phyloP scores from a whole-genome alignment of 2,888 invertebrate genomes.

The Carabus problematicus region DNA sequence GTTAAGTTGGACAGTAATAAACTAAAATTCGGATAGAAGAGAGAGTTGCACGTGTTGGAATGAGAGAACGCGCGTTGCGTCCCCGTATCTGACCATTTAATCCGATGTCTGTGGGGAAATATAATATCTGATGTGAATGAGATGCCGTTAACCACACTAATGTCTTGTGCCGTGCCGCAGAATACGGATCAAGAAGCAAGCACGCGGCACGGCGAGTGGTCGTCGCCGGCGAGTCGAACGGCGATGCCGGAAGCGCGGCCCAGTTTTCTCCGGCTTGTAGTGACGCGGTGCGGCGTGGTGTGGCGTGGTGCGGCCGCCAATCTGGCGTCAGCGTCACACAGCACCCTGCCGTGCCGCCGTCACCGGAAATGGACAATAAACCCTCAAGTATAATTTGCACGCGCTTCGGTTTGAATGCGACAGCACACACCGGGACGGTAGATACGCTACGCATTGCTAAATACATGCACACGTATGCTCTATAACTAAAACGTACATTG shows the following conservation, averaged over 20 bases:
- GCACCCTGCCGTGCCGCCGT: constrained; percentile 21
- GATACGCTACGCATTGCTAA: not conserved
- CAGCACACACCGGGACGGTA: not conserved
- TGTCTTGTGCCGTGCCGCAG: constrained; percentile 28
- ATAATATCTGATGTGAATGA: constrained; percentile 6
- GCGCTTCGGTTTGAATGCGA: constrained; percentile 15
- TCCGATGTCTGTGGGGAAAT: constrained; percentile 5
- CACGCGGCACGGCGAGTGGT: not conserved
- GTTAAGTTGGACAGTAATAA: no score
- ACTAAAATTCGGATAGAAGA: no score
- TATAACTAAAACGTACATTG: not conserved
- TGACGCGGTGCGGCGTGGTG: not conserved
- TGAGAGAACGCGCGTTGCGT: not conserved
- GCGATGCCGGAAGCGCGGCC: constrained; percentile 30
- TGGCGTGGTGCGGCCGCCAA: constrained; percentile 15
- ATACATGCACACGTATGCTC: not conserved
- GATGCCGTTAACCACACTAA: constrained; percentile 4
- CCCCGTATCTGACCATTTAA: constrained; percentile 3
- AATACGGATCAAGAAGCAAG: constrained; percentile 18
- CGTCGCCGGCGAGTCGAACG: not conserved
- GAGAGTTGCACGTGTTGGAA: no score
- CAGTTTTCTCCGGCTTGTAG: constrained; percentile 14
- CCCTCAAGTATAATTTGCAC: constrained; percentile 38
- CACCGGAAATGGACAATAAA: constrained; percentile 25
- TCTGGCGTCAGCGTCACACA: constrained; percentile 26